A percentile compares a stretch with the other conserved stretches of the same genome.
These are phyloP conservation scores for Mesorhabditis spiculigera DNA, from an alignment of 2,888 invertebrate genomes.

Conservation along the genomic window DNA sequence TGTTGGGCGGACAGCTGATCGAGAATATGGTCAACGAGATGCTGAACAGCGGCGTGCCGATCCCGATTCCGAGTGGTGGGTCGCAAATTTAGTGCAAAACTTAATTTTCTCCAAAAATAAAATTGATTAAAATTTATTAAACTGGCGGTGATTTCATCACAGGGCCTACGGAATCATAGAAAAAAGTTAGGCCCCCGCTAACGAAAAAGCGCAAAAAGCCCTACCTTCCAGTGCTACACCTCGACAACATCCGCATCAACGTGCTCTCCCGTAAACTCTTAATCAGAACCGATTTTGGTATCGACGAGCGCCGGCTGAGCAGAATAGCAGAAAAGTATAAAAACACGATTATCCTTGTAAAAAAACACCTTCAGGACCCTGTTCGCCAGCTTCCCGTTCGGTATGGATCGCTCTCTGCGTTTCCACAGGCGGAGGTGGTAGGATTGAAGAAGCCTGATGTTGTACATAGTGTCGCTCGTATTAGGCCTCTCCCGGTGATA, in stretches of 20 bases:
- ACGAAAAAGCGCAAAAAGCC: background rate
- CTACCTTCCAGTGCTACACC: conserved; percentile 30
- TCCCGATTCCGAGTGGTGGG: conserved; percentile 33
- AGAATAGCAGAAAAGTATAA: background rate
- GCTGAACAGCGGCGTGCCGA: conserved; percentile 34
- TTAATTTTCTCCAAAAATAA: too few relatives aligned
- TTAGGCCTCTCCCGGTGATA: too few relatives aligned
- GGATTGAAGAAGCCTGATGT: too few relatives aligned
- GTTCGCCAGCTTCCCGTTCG: background rate
- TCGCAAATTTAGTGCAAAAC: background rate
- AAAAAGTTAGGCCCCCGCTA: background rate
- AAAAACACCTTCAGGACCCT: background rate
- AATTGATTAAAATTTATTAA: too few relatives aligned
- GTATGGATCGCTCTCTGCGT: background rate
- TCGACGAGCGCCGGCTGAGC: background rate
- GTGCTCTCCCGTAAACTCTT: conserved; percentile 32
- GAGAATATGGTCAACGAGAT: conserved; percentile 37
- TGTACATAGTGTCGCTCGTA: too few relatives aligned
- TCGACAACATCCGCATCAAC: conserved; percentile 29
- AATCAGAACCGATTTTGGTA: conserved; percentile 33
- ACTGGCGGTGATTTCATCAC: background rate
- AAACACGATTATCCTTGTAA: background rate
- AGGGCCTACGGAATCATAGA: background rate
- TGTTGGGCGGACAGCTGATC: conserved; percentile 30
- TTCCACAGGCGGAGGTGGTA: background rate